A percentile compares a stretch with the other conserved stretches of the same genome.
These are phyloP conservation scores for Corydoras sp. DNA, from an alignment of 2,113 vertebrate genomes.

Conservation along the genomic window DNA sequence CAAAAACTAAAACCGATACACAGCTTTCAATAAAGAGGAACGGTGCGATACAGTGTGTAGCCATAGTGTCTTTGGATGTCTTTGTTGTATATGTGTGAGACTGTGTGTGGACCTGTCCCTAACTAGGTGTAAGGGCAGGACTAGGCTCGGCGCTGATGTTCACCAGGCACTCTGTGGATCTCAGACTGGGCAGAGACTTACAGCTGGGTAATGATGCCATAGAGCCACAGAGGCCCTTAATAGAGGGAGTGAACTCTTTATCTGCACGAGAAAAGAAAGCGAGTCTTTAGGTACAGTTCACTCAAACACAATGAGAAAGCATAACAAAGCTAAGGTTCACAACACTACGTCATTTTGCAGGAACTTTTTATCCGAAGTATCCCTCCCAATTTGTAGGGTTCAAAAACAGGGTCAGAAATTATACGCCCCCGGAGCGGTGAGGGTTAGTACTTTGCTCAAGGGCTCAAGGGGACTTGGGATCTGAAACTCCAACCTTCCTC, in stretches of 20 bases:
- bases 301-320: too few relatives aligned
- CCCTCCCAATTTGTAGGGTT: too few relatives aligned
- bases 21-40: neutral
- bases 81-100: slow-evolving; percentile 35
- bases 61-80: slow-evolving; percentile 31
- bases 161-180: slow-evolving; percentile 96
- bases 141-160: slow-evolving; percentile 91
- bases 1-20: too few relatives aligned
- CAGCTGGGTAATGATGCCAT: slow-evolving; percentile 91
- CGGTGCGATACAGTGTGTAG: neutral
- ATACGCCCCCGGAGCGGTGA: too few relatives aligned
- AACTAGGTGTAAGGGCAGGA: slow-evolving; percentile 87
- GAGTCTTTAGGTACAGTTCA: too few relatives aligned
- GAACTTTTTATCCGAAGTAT: too few relatives aligned
- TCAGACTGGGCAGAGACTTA: slow-evolving; percentile 91
- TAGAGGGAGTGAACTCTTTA: slow-evolving; percentile 92
- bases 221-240: slow-evolving; percentile 91
- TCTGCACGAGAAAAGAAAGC: slow-evolving; percentile 55
- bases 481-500: too few relatives aligned
- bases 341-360: too few relatives aligned
- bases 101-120: slow-evolving; percentile 51
- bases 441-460: too few relatives aligned
- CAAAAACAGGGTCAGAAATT: too few relatives aligned
- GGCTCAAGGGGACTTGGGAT: too few relatives aligned
- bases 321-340: too few relatives aligned